Percentiles rank a stretch among this genome's conserved stretches.
Conservation (phyloP, 2,888 invertebrate species). For the Nezara viridula region DNA sequence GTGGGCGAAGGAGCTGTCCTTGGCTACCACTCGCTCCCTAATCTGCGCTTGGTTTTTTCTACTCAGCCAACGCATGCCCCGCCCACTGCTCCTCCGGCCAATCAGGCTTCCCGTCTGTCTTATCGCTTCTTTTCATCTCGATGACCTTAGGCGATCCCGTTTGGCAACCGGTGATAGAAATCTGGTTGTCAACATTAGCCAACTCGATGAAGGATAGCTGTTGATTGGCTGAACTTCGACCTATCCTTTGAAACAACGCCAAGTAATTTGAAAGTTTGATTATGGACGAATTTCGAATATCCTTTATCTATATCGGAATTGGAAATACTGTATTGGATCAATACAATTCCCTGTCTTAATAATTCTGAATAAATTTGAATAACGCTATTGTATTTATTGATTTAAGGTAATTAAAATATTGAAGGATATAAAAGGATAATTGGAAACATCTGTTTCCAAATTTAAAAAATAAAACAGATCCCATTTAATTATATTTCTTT, state of each 20-base stretch:
- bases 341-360: not conserved
- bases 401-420: not conserved
- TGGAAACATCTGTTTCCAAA: too few species aligned
- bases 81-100: conserved; percentile 21
- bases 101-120: not conserved
- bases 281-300: not conserved
- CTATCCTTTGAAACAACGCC: not conserved
- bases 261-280: not conserved
- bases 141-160: not conserved
- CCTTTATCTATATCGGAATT: not conserved
- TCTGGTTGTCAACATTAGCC: conserved; percentile 3
- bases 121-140: conserved; percentile 19
- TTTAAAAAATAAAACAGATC: too few species aligned
- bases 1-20: conserved; percentile 47
- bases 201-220: not conserved
- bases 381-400: not conserved
- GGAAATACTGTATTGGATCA: not conserved
- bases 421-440: too few species aligned
- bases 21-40: conserved; percentile 29
- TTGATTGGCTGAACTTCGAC: conserved; percentile 26
- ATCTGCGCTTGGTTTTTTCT: conserved; percentile 34
- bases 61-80: conserved; percentile 24
- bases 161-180: not conserved
- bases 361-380: not conserved
- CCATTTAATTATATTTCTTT: too few species aligned